phyloP scores from a whole-genome alignment of 2,113 vertebrate genomes.

The Pongo pygmaeus region DNA sequence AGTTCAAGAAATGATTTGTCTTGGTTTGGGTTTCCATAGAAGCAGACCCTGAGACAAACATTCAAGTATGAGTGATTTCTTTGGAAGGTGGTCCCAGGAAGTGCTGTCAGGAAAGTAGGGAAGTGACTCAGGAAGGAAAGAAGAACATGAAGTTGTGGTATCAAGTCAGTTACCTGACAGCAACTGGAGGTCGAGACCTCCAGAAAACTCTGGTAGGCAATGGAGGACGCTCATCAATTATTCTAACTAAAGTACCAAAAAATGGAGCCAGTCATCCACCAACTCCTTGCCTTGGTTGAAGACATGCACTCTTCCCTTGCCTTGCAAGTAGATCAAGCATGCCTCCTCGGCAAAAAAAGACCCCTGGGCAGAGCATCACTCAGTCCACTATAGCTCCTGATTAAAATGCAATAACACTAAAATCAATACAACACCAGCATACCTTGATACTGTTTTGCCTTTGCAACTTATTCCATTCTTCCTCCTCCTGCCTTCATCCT shows the following conservation, averaged over 20 bases:
- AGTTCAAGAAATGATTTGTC: neutral
- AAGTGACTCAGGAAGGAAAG: neutral
- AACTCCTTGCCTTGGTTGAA: neutral
- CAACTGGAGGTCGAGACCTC: neutral
- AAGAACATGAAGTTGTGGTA: neutral
- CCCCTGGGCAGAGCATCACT: neutral
- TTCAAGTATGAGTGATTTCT: neutral
- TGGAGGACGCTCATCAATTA: neutral
- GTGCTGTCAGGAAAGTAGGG: neutral
- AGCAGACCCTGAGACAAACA: neutral
- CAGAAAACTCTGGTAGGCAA: neutral
- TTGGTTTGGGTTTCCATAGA: constrained; percentile 11
- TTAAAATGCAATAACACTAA: neutral
- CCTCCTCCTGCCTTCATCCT: neutral
- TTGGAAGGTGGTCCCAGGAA: neutral
- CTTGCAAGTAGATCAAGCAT: neutral
- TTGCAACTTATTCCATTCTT: neutral
- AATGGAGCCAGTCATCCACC: neutral
- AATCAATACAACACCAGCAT: neutral
- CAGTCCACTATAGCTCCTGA: neutral
- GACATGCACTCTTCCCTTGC: neutral
- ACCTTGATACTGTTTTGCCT: neutral
- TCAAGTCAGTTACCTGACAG: neutral
- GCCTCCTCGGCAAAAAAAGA: neutral
- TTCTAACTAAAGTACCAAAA: neutral